Conservation (phyloP, 2,113 vertebrate species). For the Mustelus asterias region DNA sequence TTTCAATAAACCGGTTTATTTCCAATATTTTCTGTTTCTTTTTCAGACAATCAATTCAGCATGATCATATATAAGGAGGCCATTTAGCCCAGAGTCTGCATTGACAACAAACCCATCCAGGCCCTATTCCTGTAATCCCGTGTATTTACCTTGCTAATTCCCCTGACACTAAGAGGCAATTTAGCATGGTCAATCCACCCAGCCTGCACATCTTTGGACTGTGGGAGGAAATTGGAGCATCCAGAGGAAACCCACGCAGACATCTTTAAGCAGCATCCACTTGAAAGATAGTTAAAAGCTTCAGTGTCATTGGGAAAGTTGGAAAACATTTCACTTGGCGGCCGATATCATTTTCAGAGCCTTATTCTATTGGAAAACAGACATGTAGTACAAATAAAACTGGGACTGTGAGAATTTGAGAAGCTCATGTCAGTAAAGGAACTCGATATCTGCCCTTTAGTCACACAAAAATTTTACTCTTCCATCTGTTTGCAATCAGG, state of each 20-base stretch:
- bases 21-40: background rate
- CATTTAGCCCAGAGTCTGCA: no score
- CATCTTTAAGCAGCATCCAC: background rate
- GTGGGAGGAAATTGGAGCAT: no score
- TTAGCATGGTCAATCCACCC: no score
- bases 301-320: background rate
- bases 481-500: background rate
- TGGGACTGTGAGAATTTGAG: background rate
- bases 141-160: no score
- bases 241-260: no score
- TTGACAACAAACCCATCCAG: no score
- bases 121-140: no score
- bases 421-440: background rate
- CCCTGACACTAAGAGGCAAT: no score
- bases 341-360: background rate
- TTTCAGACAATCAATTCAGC: background rate
- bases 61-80: background rate
- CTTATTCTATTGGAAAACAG: background rate
- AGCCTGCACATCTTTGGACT: no score
- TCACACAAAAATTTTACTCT: background rate
- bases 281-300: background rate
- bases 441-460: background rate
- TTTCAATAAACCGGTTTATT: background rate
- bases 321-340: background rate
- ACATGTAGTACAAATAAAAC: background rate